Evolutionary conservation across 2,888 invertebrate genomes (phyloP), one percentile per base, ranked within the genome.

Genomic region (Apodemia zela): DNA sequence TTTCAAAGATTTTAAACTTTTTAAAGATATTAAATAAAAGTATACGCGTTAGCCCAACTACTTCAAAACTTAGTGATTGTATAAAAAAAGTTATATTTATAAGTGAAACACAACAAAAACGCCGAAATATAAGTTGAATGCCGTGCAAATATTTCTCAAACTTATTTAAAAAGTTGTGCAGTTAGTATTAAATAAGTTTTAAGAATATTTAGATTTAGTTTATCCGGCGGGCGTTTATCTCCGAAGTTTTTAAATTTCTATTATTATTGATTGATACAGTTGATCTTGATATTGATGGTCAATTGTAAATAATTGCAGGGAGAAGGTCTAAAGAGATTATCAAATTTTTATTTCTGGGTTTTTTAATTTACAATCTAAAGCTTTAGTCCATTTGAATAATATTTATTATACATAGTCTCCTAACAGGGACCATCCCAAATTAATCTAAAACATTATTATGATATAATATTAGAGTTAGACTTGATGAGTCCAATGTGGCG

Each of bases 1-100:
- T 29, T 29, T 29, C 8, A 8, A 33, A 33, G 8, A 33, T 33
- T 33, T 33, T 8, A 33, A 33, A 33, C 7, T 33, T 8, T 33
- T 7, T 33, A 0, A 33, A 33, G 7, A 33, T 8, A 33, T 33
- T 8, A 33, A 33, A 33, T 8, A 33, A 33, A 33, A 33, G 29
- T 29, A 29, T 25, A 25, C 4, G 25, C 25, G 4, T 25, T 3
- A 25, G 25, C 49, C 13, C 35, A 35, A 29, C 33, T 38, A 62
- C 59, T 61, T 62, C 65, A 65, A 60, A 35, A 64, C 59, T 61
- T 64, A 57, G 62, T 54, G 58, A 57, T 13, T 64, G 64, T 5
- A 5, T 15, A 15, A n/a, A 2, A 10, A 15, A 42, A 5, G 5
- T 0, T 0, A 15, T n/a, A n/a, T 10, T 15, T 5, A 42, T n/a